Evolutionary conservation across 2,888 invertebrate species (phyloP).

Genomic region (Psococerastis gibbosa): DNA sequence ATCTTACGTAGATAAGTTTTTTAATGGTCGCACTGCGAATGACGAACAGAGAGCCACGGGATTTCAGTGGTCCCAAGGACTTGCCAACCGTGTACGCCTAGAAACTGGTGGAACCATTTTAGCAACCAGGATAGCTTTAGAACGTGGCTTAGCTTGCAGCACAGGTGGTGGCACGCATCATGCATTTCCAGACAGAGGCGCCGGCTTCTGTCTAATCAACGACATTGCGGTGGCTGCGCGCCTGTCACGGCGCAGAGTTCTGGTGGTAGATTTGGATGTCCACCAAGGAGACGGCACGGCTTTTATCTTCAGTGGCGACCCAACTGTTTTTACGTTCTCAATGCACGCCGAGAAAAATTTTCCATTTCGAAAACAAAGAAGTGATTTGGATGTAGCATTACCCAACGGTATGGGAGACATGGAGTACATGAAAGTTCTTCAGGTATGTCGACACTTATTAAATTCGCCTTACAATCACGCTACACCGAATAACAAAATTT

Average conservation of each 20-base stretch:
- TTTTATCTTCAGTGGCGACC: conserved; percentile 19
- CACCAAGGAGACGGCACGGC: conserved; percentile 25
- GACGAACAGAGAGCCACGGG: conserved; percentile 21
- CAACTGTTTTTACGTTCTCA: conserved; percentile 21
- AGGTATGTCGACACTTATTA: too few relatives aligned
- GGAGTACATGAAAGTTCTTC: conserved; percentile 14
- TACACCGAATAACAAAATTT: too few relatives aligned
- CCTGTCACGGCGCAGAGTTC: conserved; percentile 18
- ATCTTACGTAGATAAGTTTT: conserved; percentile 20
- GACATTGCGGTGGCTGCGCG: conserved; percentile 22
- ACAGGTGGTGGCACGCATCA: conserved; percentile 24
- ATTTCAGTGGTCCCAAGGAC: conserved; percentile 20
- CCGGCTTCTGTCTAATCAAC: conserved; percentile 23
- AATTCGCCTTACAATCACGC: too few relatives aligned
- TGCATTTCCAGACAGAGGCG: conserved; percentile 21
- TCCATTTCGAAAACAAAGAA: conserved; percentile 21
- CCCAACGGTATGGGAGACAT: conserved; percentile 17
- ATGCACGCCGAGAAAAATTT: conserved; percentile 22
- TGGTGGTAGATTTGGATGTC: conserved; percentile 23
- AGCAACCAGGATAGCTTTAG: conserved; percentile 18
- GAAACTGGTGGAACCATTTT: conserved; percentile 22
- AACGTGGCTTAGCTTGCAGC: conserved; percentile 22
- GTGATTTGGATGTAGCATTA: conserved; percentile 21
- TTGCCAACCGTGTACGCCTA: conserved; percentile 20
- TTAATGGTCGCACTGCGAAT: conserved; percentile 18